Evolutionary conservation across 35 echinoderm and acorn worm species (phyloP).

Genomic region (Eucidaris tribuloides): DNA sequence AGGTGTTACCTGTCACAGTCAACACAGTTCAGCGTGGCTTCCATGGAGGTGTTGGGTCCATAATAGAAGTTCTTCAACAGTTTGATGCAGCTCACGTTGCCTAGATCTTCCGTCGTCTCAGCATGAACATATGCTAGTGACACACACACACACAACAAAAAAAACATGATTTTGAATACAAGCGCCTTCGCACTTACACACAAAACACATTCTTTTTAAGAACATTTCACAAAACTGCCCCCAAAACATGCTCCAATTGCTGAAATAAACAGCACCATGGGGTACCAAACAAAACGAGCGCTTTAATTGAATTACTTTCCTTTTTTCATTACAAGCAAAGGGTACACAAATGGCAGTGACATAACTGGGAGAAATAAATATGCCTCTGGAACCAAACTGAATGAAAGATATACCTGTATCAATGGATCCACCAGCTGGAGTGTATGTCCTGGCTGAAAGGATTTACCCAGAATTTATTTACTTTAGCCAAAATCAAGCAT

Average conservation of each 20-base stretch:
- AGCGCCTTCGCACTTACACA: background rate
- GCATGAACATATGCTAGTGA: constrained; percentile 29
- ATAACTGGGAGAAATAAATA: no score
- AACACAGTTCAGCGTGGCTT: background rate
- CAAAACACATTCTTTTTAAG: background rate
- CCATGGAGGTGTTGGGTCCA: background rate
- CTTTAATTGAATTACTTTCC: background rate
- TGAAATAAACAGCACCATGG: background rate
- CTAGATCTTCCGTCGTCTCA: constrained; percentile 4
- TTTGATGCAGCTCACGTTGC: constrained; percentile 82
- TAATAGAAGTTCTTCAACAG: constrained; percentile 61
- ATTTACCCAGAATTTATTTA: no score
- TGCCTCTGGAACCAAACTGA: no score
- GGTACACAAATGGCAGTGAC: no score
- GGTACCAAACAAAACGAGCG: background rate
- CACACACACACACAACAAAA: no score
- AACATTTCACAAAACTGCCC: background rate
- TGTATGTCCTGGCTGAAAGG: no score
- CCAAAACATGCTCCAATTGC: background rate
- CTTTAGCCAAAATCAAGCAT: no score
- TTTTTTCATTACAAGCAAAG: no score
- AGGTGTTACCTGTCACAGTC: constrained; percentile 25
- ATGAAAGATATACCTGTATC: no score
- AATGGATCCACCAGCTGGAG: no score
- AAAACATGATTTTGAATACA: background rate